Percentiles rank a stretch among this genome's conserved stretches.
These are phyloP conservation scores for Trachops cirrhosus DNA, from an alignment of 2,797 vertebrate genomes.

Conservation along the genomic window DNA sequence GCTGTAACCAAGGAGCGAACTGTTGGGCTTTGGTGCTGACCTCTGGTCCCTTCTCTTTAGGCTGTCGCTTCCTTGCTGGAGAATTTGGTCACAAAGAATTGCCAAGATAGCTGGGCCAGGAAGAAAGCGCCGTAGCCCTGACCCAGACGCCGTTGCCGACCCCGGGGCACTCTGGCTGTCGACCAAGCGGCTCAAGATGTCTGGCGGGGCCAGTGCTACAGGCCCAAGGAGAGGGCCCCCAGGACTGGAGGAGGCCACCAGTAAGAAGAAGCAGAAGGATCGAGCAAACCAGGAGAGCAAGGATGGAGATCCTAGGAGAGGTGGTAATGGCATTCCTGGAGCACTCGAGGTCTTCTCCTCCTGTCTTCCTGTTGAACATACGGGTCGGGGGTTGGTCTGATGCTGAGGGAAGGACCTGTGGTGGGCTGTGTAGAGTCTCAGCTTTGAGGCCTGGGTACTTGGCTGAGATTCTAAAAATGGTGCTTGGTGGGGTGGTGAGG, in stretches of 20 bases:
- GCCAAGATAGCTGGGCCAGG: constrained; percentile 99
- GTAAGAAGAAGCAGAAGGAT: constrained; percentile 98
- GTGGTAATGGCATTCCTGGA: constrained; percentile 72
- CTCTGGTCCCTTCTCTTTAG: constrained; percentile 67
- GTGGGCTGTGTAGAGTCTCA: neutral
- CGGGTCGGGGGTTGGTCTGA: neutral
- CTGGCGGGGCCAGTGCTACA: constrained; percentile 87
- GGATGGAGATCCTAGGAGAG: constrained; percentile 93
- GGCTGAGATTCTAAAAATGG: neutral
- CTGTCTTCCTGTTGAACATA: neutral
- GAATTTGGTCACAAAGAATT: constrained; percentile 91
- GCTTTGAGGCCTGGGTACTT: neutral
- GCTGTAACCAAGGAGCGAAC: neutral
- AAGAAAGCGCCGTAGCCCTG: constrained; percentile 98
- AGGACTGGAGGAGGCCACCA: constrained; percentile 88
- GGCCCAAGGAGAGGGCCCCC: constrained; percentile 87
- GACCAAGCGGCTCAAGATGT: constrained; percentile 98
- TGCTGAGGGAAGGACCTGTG: neutral
- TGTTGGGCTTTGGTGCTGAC: constrained; percentile 61
- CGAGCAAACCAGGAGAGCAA: constrained; percentile 95
- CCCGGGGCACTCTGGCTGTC: constrained; percentile 91
- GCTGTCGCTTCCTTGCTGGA: constrained; percentile 91
- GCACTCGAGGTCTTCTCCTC: neutral
- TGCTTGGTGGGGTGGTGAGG: neutral
- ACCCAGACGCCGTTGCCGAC: constrained; percentile 96